Percentiles rank a stretch among this genome's conserved stretches.
These are phyloP conservation scores for Mohoua ochrocephala DNA, from an alignment of 2,113 vertebrate genomes.

Conservation along the genomic window DNA sequence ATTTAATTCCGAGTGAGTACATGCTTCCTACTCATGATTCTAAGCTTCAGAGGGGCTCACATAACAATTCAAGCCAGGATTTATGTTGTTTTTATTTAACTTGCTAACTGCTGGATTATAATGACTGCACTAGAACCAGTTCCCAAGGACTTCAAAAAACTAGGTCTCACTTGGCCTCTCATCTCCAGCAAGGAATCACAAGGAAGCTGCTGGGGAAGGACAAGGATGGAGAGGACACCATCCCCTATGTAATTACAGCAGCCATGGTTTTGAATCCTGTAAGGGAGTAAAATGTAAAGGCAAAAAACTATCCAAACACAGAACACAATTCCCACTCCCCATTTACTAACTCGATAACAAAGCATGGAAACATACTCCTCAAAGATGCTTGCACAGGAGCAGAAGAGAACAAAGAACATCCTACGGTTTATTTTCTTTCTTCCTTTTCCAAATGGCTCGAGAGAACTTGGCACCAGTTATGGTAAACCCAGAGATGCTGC, in stretches of 20 bases:
- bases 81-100: neutral
- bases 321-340: neutral
- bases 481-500: neutral
- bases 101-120: neutral
- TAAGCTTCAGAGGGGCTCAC: neutral
- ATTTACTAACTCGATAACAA: neutral
- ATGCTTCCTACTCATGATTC: neutral
- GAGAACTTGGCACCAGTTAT: neutral
- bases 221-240: neutral
- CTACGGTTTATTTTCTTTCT: neutral
- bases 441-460: neutral
- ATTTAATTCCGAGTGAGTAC: neutral
- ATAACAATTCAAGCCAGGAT: neutral
- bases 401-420: neutral
- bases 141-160: neutral
- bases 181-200: neutral
- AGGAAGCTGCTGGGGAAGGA: neutral
- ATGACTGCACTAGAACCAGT: neutral
- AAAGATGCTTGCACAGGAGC: neutral
- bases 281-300: neutral
- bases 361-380: neutral
- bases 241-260: neutral
- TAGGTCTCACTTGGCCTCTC: neutral
- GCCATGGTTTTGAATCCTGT: neutral
- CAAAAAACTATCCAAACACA: neutral